Evolutionary conservation across 2,113 vertebrate species (phyloP).

Genomic region (Orthochromis indermauri): DNA sequence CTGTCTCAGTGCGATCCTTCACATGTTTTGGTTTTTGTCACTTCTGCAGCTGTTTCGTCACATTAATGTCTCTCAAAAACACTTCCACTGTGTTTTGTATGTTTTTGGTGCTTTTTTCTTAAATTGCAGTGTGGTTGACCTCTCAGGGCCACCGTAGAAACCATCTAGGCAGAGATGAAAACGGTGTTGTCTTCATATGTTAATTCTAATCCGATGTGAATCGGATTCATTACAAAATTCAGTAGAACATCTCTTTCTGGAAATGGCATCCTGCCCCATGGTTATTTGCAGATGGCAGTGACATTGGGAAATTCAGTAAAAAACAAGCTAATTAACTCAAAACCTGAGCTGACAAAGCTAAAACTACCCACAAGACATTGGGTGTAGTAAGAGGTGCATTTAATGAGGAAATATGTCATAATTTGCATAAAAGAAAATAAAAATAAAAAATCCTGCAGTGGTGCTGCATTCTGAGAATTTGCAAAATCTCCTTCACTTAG

Average conservation of each 20-base stretch:
- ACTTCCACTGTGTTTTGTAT: background rate
- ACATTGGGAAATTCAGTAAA: background rate
- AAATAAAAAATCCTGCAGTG: background rate
- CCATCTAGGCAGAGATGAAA: background rate
- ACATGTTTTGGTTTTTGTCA: background rate
- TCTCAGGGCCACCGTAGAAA: background rate
- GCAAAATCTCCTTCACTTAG: slow-evolving; percentile 55
- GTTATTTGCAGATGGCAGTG: background rate
- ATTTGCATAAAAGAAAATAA: fast-evolving
- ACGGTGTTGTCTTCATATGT: background rate
- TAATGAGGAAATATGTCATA: background rate
- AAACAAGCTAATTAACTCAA: background rate
- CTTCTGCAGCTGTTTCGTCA: background rate
- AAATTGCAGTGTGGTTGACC: background rate
- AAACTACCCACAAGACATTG: background rate
- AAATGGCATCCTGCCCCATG: background rate
- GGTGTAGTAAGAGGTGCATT: background rate
- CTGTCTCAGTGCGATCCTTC: background rate
- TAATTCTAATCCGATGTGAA: background rate
- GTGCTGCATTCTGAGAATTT: background rate
- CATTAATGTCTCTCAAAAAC: background rate
- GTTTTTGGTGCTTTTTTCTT: background rate
- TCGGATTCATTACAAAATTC: fast-evolving
- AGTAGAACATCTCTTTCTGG: fast-evolving
- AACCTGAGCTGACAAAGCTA: background rate